Conservation (phyloP, 2,797 vertebrate species). For the Notoglanidium macrostoma region DNA sequence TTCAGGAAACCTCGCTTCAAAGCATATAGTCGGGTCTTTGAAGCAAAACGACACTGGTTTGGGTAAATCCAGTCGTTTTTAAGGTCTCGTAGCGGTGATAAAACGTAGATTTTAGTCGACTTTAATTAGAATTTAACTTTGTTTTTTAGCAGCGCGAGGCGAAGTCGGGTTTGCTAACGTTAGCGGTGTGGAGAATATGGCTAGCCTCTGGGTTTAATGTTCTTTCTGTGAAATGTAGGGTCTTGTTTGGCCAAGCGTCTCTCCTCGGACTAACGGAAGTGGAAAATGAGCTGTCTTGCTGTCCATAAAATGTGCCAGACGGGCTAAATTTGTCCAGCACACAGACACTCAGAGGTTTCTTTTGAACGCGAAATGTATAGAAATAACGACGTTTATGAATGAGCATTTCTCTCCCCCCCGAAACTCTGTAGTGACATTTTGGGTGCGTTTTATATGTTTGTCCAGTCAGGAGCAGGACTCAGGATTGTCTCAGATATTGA, state of each 20-base stretch:
- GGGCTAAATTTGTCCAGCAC: not conserved
- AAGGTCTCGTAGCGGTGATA: not conserved
- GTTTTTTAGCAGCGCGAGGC: not conserved
- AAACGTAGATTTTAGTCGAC: accelerated
- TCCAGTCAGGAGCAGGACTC: not conserved
- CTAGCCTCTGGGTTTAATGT: not conserved
- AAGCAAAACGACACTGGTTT: not conserved
- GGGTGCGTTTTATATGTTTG: not conserved
- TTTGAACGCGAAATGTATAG: not conserved
- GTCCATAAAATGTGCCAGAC: constrained; percentile 15
- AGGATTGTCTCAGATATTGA: not conserved
- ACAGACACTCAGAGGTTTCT: not conserved
- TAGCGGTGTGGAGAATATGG: not conserved
- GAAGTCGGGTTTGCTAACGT: not conserved
- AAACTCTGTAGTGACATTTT: not conserved
- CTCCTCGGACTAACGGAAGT: not conserved
- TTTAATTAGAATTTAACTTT: not conserved
- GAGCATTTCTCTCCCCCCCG: not conserved
- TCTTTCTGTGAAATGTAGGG: not conserved
- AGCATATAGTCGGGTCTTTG: not conserved
- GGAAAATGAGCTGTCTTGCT: not conserved
- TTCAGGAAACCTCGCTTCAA: not conserved
- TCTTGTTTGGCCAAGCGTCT: not conserved
- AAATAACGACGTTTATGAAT: not conserved
- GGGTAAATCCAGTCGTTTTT: not conserved